phyloP scores from a whole-genome alignment of 2,113 vertebrate genomes.

The Myodes glareolus region DNA sequence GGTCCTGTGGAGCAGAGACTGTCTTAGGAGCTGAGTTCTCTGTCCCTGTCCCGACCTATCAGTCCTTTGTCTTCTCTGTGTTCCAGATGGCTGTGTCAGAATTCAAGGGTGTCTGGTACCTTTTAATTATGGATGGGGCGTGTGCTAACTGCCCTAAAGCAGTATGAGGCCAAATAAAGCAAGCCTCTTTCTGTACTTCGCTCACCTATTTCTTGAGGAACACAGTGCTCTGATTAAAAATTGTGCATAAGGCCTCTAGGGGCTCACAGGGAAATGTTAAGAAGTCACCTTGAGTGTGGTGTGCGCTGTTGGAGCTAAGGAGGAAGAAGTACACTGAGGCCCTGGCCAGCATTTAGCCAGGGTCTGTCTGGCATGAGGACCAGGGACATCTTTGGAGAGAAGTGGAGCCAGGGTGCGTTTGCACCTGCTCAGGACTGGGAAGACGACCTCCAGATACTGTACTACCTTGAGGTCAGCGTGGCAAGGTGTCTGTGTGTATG shows the following conservation, averaged over 20 bases:
- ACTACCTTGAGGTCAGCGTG: neutral
- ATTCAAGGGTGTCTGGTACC: slow-evolving; percentile 37
- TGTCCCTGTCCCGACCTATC: neutral
- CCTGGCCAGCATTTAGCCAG: neutral
- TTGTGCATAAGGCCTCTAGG: neutral
- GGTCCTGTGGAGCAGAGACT: neutral
- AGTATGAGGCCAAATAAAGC: neutral
- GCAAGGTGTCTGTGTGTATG: neutral
- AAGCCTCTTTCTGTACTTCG: neutral
- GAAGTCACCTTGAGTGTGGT: neutral
- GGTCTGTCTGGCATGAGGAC: neutral
- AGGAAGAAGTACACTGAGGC: neutral
- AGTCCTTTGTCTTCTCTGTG: neutral
- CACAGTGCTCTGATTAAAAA: slow-evolving; percentile 41
- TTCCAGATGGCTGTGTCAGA: neutral
- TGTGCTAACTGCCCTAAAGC: neutral
- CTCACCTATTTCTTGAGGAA: slow-evolving; percentile 57
- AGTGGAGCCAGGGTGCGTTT: neutral
- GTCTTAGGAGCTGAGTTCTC: neutral
- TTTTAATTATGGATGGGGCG: neutral
- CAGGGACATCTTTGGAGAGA: neutral
- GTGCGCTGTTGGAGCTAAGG: rapidly evolving
- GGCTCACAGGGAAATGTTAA: neutral
- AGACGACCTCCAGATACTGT: neutral
- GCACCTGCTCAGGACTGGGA: neutral